Evolutionary conservation across 1,140 invertebrate genomes (phyloP).

Genomic region (Nomia melanderi): DNA sequence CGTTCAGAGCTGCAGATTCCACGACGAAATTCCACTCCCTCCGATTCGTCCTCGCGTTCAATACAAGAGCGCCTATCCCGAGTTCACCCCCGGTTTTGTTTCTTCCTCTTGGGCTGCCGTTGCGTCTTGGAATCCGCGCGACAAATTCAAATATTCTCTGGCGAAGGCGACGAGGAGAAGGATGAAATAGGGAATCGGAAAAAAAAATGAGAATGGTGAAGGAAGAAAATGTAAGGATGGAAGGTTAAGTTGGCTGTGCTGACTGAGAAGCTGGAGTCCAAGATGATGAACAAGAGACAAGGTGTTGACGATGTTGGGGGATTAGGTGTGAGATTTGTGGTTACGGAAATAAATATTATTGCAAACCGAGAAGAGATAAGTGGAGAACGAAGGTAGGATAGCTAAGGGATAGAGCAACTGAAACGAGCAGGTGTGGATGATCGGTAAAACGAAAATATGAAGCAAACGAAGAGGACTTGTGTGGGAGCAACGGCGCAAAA

Average conservation of each 20-base stretch:
- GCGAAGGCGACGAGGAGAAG: no score
- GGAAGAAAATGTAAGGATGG: no score
- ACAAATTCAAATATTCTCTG: conserved; percentile 68
- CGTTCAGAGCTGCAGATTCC: conserved; percentile 67
- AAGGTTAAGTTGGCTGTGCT: no score
- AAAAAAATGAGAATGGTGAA: background rate
- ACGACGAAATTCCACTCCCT: conserved; percentile 70
- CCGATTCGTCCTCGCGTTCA: conserved; percentile 68
- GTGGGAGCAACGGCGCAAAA: background rate
- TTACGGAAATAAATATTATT: no score
- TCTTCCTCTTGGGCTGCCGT: background rate
- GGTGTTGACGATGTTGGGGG: no score
- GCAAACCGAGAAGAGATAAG: no score
- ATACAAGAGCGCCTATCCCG: conserved; percentile 68
- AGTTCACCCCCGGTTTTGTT: conserved; percentile 35
- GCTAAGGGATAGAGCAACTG: background rate
- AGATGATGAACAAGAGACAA: no score
- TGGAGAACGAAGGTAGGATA: no score
- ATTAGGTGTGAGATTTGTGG: no score
- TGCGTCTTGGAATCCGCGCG: conserved; percentile 62
- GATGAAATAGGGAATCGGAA: conserved; percentile 7
- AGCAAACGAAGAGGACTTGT: conserved; percentile 4
- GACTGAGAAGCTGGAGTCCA: no score
- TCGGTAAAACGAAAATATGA: conserved; percentile 50
- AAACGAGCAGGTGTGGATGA: conserved; percentile 26